Base-by-base conservation (phyloP, 2,888 invertebrate genomes). In the Drosophila pseudotakahashii region DNA sequence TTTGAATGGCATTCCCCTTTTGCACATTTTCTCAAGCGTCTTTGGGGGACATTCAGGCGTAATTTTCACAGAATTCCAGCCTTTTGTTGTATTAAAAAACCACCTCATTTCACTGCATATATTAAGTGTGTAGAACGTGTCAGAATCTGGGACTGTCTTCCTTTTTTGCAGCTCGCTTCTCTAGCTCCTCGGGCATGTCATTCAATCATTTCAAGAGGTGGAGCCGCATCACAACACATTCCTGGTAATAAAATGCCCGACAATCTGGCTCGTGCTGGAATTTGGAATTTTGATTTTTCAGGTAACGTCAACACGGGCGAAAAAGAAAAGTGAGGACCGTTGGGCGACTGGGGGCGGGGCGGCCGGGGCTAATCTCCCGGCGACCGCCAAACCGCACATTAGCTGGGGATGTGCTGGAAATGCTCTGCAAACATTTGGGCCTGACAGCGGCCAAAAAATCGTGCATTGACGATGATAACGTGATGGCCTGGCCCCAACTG, bases 391-490 rank as follows among this genome's bases (percentile, higher is more conserved):
- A 84, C 83, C 85, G 84, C 82, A 84, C 79, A 84, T 87, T 87
- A 84, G 87, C 84, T 30, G 45, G 45, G 45, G 45, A 30, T 10
- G 30, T 16, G 47, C 32, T 30, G 32, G 32, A 42, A 50, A 30
- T 58, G 59, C 42, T 59, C 42, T 53, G 54, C 79, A 81, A 79
- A 78, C 81, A 79, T 81, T 79, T 79, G 60, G 67, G 71, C 71
- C 68, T 66, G 68, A 61, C 64, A 70, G 54, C 64, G 66, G 54
- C 58, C 75, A 58, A 68, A 77, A 66, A 77, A 71, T 80, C 73
- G 79, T 82, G 81, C 86, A 82, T 86, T 86, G 82, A 83, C 83
- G 86, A 77, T 86, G 86, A 82, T 82, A 82, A 83, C 83, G 76
- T 54, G 61, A 57, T 50, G 52, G 42, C 69, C 39, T 53, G 53